A percentile compares a stretch with the other conserved stretches of the same genome.
These are phyloP conservation scores for Andrena haemorrhoa DNA, from an alignment of 2,888 invertebrate genomes.

Conservation along the genomic window DNA sequence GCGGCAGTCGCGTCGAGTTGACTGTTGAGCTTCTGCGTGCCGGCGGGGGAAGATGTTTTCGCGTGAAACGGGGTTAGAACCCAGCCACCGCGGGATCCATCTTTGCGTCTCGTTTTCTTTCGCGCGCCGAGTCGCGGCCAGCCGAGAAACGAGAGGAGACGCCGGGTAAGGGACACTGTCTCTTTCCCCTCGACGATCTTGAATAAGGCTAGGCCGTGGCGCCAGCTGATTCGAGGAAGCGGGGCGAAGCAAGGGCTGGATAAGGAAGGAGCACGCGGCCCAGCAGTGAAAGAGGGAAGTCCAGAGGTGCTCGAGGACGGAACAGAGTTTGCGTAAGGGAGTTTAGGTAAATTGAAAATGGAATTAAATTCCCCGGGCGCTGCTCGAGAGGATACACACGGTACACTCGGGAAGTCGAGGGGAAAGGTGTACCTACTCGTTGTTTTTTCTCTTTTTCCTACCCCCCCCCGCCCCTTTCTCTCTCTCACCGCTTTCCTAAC, in stretches of 20 bases:
- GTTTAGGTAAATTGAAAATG: slow-evolving; percentile 81
- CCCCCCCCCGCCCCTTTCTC: neutral
- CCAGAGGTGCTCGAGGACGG: slow-evolving; percentile 65
- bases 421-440: slow-evolving; percentile 66
- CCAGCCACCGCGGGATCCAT: slow-evolving; percentile 18
- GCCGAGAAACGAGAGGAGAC: neutral
- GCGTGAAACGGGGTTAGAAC: slow-evolving; percentile 56
- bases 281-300: slow-evolving; percentile 48
- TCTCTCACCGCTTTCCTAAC: neutral
- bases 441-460: slow-evolving; percentile 19
- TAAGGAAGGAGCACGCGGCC: neutral
- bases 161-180: slow-evolving; percentile 1
- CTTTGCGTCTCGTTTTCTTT: neutral
- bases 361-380: slow-evolving; percentile 78
- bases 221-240: slow-evolving; percentile 38
- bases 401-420: slow-evolving; percentile 62
- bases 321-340: slow-evolving; percentile 74
- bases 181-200: slow-evolving; percentile 35
- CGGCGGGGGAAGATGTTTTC: slow-evolving; percentile 38
- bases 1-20: slow-evolving; percentile 14
- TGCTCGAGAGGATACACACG: slow-evolving; percentile 70
- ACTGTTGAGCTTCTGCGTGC: slow-evolving; percentile 43
- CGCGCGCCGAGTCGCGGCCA: neutral
- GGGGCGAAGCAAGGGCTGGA: slow-evolving; percentile 32
- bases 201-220: slow-evolving; percentile 31